These are phyloP conservation scores for Sapayoa aenigma DNA, from an alignment of 2,113 vertebrate species.

Conservation along the genomic window DNA sequence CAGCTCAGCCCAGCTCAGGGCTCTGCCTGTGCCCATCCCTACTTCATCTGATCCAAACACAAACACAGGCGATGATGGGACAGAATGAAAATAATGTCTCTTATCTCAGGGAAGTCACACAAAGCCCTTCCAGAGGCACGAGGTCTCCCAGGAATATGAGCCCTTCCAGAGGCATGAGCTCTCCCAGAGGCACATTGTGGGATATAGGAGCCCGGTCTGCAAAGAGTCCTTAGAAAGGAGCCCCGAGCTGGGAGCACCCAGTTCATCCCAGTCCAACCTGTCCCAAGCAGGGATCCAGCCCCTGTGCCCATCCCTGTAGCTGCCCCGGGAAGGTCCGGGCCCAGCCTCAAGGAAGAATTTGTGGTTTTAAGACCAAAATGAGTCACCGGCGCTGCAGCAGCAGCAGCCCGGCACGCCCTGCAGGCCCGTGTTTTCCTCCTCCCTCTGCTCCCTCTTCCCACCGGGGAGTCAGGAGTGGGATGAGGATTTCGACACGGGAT, in stretches of 20 bases:
- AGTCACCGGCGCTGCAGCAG: not conserved
- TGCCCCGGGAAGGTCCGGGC: not conserved
- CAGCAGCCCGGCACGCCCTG: not conserved
- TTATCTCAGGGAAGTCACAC: not conserved
- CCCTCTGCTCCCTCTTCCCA: not conserved
- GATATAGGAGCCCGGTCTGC: not conserved
- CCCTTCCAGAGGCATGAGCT: not conserved
- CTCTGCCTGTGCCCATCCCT: not conserved
- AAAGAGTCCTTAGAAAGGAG: not conserved
- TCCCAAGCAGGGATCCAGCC: not conserved
- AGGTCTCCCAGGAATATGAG: not conserved
- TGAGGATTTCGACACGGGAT: not conserved
- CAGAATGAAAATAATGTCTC: not conserved
- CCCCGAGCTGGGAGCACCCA: not conserved
- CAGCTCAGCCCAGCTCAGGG: not conserved
- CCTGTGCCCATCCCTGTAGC: not conserved
- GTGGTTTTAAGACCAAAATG: not conserved
- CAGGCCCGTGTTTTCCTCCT: not conserved
- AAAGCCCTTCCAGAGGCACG: not conserved
- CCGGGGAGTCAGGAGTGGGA: not conserved
- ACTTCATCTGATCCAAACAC: not conserved
- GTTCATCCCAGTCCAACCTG: rapidly evolving
- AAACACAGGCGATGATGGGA: not conserved
- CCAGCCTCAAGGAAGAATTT: not conserved
- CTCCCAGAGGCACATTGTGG: rapidly evolving